Percentiles rank a stretch among this genome's conserved stretches.
These are phyloP conservation scores for Epizoanthus stellaris DNA, from an alignment of 92 coral and sea anemone genomes.

Conservation along the genomic window DNA sequence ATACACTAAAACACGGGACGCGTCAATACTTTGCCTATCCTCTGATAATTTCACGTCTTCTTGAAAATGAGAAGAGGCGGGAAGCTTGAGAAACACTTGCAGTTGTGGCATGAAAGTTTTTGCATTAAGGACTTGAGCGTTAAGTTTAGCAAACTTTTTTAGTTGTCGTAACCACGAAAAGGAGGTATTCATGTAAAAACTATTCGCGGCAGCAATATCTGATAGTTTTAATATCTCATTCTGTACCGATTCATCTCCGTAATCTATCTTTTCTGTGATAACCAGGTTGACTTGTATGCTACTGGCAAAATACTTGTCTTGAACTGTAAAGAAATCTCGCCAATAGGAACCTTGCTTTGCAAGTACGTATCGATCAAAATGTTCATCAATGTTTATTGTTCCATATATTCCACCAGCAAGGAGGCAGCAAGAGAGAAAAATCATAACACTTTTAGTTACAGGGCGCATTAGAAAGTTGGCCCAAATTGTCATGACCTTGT, in stretches of 20 bases:
- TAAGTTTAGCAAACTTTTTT: conserved; percentile 20
- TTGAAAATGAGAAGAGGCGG: conserved; percentile 53
- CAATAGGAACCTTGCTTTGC: conserved; percentile 86
- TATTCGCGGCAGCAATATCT: conserved; percentile 57
- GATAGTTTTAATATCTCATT: conserved; percentile 60
- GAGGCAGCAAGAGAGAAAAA: conserved; percentile 57
- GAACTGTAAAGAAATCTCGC: conserved; percentile 57
- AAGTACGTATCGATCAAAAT: conserved; percentile 72
- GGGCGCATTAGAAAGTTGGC: conserved; percentile 59
- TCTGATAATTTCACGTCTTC: conserved; percentile 67
- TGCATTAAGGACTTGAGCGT: conserved; percentile 27
- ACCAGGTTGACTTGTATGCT: conserved; percentile 70
- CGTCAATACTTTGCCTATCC: conserved; percentile 58
- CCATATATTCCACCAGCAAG: conserved; percentile 81
- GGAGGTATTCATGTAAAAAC: conserved; percentile 59
- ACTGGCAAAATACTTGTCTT: conserved; percentile 67
- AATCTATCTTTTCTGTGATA: conserved; percentile 47
- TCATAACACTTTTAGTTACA: conserved; percentile 60
- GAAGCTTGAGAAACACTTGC: conserved; percentile 48
- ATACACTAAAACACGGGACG: conserved; percentile 78
- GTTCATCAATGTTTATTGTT: conserved; percentile 68
- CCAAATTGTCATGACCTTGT: conserved; percentile 70
- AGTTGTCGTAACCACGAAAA: conserved; percentile 76
- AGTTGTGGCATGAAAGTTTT: conserved; percentile 49
- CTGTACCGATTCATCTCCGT: conserved; percentile 53